Evolutionary conservation across 2,888 invertebrate species (phyloP).

Genomic region (Tiliacea citrago): DNA sequence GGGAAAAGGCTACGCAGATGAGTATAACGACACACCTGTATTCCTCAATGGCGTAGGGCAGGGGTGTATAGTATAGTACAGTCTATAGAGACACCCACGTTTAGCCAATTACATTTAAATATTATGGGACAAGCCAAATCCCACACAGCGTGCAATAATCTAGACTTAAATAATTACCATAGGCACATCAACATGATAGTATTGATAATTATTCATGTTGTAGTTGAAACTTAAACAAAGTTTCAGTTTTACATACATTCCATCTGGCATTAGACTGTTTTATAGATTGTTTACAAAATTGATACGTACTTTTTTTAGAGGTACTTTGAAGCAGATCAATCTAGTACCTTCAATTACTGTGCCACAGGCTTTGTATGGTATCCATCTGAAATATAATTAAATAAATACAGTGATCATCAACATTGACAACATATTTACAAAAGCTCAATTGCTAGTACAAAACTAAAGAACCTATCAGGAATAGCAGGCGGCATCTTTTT

Average conservation of each 20-base stretch:
- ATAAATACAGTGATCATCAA: neutral
- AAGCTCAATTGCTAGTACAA: neutral
- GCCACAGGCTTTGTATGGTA: slow-evolving; percentile 91
- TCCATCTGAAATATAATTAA: slow-evolving; percentile 90
- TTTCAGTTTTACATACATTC: too few species aligned
- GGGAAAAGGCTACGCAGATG: too few species aligned
- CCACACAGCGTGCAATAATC: neutral
- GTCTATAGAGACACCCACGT: neutral
- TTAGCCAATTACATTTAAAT: neutral
- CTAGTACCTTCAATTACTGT: slow-evolving; percentile 92
- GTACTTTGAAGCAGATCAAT: slow-evolving; percentile 94
- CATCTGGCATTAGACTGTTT: neutral
- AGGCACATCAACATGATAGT: neutral
- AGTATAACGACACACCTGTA: too few species aligned
- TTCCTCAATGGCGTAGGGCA: neutral
- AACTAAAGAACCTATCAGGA: slow-evolving; percentile 78
- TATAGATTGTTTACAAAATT: slow-evolving; percentile 4
- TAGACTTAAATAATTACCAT: neutral
- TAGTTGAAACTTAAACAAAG: neutral
- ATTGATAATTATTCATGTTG: neutral
- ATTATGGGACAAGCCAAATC: neutral
- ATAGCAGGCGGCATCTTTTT: slow-evolving; percentile 71
- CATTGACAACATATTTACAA: slow-evolving; percentile 5
- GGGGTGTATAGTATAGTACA: neutral
- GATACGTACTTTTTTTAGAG: slow-evolving; percentile 86